phyloP scores from a whole-genome alignment of 2,113 vertebrate species.

The Aspidoscelis tigris region DNA sequence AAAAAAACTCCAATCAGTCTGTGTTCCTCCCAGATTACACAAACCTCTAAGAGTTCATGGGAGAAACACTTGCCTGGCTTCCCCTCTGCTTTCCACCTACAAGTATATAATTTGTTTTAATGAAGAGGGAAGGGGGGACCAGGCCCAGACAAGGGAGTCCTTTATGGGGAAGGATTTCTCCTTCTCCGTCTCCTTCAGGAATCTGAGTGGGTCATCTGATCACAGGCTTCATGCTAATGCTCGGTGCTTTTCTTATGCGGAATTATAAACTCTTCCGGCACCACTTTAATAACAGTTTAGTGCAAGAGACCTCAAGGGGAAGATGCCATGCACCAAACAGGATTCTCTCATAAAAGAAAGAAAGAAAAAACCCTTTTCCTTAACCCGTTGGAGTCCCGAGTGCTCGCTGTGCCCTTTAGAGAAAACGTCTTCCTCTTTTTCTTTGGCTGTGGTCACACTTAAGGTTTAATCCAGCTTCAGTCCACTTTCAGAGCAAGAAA shows the following conservation, averaged over 20 bases:
- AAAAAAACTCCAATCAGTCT: neutral
- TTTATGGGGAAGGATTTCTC: neutral
- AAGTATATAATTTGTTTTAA: conserved; percentile 4
- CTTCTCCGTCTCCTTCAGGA: neutral
- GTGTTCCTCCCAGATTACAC: neutral
- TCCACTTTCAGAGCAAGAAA: too few species aligned
- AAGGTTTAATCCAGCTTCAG: too few species aligned
- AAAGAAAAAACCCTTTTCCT: neutral
- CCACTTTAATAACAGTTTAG: conserved; percentile 23
- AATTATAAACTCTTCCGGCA: conserved; percentile 30
- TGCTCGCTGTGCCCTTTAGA: neutral
- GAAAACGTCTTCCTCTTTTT: too few species aligned
- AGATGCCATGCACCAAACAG: neutral
- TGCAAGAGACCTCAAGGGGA: neutral
- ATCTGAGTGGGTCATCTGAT: conserved; percentile 10
- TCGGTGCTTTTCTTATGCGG: conserved; percentile 8
- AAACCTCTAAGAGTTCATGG: neutral
- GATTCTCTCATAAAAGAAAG: neutral
- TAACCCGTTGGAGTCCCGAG: neutral
- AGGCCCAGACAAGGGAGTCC: neutral
- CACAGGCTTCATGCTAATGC: conserved; percentile 8
- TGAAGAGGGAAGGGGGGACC: neutral
- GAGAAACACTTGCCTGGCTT: neutral
- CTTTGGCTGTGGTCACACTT: too few species aligned
- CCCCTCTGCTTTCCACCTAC: neutral